Percentiles rank a stretch among this genome's conserved stretches.
Evolutionary conservation across 2,888 invertebrate species (phyloP).

Genomic region (Hyalella azteca): DNA sequence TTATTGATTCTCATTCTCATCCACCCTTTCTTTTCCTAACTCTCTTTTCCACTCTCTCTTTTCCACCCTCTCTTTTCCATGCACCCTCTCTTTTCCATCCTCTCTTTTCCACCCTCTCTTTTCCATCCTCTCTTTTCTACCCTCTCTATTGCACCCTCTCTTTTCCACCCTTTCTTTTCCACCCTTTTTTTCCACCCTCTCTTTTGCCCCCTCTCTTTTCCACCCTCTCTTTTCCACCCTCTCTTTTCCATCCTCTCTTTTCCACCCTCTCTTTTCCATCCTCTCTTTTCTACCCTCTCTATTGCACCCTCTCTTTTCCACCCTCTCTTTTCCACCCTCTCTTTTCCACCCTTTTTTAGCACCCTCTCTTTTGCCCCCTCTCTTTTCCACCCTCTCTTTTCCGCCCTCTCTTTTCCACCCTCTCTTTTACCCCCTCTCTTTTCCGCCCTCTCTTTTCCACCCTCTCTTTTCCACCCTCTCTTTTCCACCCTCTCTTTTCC

Average conservation of each 20-base stretch:
- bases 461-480: neutral
- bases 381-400: neutral
- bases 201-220: neutral
- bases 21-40: neutral
- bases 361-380: neutral
- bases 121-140: neutral
- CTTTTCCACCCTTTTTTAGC: neutral
- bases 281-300: neutral
- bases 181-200: no score
- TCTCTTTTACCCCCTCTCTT: neutral
- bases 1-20: neutral
- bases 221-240: neutral
- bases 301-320: no score
- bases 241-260: neutral
- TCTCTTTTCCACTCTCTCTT: neutral
- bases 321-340: neutral
- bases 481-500: neutral
- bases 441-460: neutral
- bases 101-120: neutral
- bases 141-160: neutral
- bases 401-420: neutral
- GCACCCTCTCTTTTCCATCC: neutral
- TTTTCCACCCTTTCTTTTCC: neutral
- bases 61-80: no score
- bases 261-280: neutral